phyloP scores from a whole-genome alignment of 2,797 vertebrate species.

The Nasua narica region DNA sequence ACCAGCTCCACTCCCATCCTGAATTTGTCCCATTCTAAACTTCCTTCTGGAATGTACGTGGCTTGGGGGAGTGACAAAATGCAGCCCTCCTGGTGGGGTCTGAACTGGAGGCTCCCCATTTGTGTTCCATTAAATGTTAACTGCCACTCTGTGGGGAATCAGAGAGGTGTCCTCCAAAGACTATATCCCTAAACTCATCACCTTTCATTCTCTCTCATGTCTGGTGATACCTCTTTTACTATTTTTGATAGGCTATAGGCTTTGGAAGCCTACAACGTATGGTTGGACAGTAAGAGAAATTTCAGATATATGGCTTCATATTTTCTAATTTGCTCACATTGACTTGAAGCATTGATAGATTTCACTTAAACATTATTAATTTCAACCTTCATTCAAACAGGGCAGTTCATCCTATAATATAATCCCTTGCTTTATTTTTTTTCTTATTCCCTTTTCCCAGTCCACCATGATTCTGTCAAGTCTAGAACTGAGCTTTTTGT shows the following conservation, averaged over 20 bases:
- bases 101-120: neutral
- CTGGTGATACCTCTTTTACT: neutral
- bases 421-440: neutral
- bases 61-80: slow-evolving; percentile 22
- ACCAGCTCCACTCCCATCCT: neutral
- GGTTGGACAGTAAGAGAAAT: neutral
- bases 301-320: neutral
- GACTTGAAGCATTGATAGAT: neutral
- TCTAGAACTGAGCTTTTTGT: neutral
- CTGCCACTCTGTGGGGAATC: neutral
- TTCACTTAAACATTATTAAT: neutral
- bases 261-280: neutral
- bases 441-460: neutral
- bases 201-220: neutral
- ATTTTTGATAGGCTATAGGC: neutral
- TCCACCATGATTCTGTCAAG: neutral
- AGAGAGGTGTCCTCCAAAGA: neutral
- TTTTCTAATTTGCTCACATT: neutral
- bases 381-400: neutral
- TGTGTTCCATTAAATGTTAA: neutral
- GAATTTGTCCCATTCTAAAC: neutral
- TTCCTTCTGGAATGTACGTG: slow-evolving; percentile 16
- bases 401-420: neutral
- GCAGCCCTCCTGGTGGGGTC: neutral
- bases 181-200: neutral